A percentile compares a stretch with the other conserved stretches of the same genome.
Conservation (phyloP, 2,797 vertebrate species). For the Cyclura pinguis region DNA sequence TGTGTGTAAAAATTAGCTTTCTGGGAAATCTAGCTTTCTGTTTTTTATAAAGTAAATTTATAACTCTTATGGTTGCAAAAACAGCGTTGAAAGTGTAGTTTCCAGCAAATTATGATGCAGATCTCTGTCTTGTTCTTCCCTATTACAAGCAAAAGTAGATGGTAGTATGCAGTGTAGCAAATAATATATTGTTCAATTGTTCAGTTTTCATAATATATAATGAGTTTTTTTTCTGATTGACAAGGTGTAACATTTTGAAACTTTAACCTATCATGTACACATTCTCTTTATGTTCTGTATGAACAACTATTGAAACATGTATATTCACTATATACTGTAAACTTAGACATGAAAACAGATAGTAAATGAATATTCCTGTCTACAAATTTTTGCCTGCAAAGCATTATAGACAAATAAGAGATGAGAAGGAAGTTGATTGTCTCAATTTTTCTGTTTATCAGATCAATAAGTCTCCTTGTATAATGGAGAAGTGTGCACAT, state of each 20-base stretch:
- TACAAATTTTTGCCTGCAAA: not conserved
- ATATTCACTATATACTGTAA: not conserved
- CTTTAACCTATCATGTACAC: not conserved
- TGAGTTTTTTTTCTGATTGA: not conserved
- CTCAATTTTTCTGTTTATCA: not conserved
- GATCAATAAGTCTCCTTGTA: not conserved
- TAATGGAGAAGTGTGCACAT: not conserved
- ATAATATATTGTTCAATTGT: not conserved
- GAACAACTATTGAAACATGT: not conserved
- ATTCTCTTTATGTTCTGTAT: not conserved
- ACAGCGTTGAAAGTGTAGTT: not conserved
- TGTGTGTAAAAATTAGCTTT: no score
- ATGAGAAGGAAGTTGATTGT: not conserved
- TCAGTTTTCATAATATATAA: not conserved
- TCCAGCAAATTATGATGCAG: not conserved
- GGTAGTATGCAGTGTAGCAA: not conserved
- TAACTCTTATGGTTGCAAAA: not conserved
- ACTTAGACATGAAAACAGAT: not conserved
- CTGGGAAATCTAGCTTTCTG: not conserved
- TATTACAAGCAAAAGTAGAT: not conserved
- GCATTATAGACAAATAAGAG: not conserved
- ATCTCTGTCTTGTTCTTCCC: not conserved
- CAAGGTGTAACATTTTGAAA: not conserved
- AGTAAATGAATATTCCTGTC: not conserved
- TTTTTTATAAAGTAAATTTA: not conserved